phyloP scores from a whole-genome alignment of 2,113 vertebrate species.

The Hyperoodon ampullatus region DNA sequence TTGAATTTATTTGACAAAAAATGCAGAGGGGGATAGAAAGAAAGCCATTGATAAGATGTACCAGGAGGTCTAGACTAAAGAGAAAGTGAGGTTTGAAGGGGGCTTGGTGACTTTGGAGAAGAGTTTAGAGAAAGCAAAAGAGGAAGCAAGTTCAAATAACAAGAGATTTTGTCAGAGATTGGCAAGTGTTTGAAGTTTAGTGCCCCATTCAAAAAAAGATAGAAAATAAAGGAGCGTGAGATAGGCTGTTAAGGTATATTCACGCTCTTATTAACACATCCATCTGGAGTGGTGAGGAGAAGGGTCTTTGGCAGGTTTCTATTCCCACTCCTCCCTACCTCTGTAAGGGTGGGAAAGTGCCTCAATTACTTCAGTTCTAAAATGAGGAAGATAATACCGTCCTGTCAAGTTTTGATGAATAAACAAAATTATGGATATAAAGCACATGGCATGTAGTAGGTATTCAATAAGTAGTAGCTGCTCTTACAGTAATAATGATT shows the following conservation, averaged over 20 bases:
- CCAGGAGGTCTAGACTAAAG: neutral
- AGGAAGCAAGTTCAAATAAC: neutral
- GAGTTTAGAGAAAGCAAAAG: neutral
- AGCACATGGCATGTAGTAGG: neutral
- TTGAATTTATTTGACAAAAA: neutral
- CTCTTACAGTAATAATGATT: neutral
- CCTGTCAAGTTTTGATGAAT: neutral
- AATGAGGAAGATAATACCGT: neutral
- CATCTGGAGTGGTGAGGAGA: too few relatives aligned
- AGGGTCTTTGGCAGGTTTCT: neutral
- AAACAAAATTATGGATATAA: neutral
- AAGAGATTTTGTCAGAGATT: neutral
- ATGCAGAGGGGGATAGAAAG: neutral
- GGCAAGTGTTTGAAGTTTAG: neutral
- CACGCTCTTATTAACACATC: fast-evolving
- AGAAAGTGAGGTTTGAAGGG: neutral
- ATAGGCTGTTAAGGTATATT: too few relatives aligned
- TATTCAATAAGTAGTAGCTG: neutral
- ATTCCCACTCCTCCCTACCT: fast-evolving
- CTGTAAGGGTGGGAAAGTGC: neutral
- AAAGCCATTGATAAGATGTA: neutral
- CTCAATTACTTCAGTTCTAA: neutral
- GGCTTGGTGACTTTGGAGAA: neutral
- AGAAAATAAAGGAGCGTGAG: neutral
- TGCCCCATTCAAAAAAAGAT: neutral